A percentile compares a stretch with the other conserved stretches of the same genome.
Evolutionary conservation across 2,797 vertebrate genomes (phyloP).

Genomic region (Hydrolagus colliei): DNA sequence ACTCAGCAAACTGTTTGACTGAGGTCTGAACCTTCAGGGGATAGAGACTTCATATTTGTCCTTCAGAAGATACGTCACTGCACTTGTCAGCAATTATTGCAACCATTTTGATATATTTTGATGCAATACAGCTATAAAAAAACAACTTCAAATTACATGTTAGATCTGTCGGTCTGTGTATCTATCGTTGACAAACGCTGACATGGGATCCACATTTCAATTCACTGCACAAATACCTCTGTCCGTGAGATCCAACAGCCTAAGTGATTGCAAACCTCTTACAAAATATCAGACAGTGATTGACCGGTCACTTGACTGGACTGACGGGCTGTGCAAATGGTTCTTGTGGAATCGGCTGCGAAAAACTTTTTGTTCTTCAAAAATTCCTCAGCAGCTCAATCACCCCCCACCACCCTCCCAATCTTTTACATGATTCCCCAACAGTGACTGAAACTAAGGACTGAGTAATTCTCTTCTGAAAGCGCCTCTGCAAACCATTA

Average conservation of each 20-base stretch:
- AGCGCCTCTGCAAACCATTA: constrained; percentile 9
- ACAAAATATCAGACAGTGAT: no score
- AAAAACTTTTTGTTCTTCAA: not conserved
- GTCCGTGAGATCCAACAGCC: not conserved
- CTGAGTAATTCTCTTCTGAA: constrained; percentile 5
- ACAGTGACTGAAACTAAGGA: constrained; percentile 15
- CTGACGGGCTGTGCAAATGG: no score
- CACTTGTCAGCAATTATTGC: no score
- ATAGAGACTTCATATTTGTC: not conserved
- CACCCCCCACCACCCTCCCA: not conserved
- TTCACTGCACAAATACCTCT: not conserved
- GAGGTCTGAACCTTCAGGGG: not conserved
- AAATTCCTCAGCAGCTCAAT: not conserved
- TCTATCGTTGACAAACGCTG: not conserved
- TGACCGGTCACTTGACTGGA: no score
- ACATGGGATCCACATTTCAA: not conserved
- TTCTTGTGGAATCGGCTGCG: not conserved
- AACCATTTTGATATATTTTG: no score
- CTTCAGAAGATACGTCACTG: no score
- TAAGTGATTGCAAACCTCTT: not conserved
- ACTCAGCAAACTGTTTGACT: not conserved
- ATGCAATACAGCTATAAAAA: no score
- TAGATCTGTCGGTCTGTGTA: no score
- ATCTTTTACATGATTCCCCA: not conserved
- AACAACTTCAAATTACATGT: no score